Percentiles rank a stretch among this genome's conserved stretches.
These are phyloP conservation scores for Microctonus aethiopoides DNA, from an alignment of 2,888 invertebrate species.

Conservation along the genomic window DNA sequence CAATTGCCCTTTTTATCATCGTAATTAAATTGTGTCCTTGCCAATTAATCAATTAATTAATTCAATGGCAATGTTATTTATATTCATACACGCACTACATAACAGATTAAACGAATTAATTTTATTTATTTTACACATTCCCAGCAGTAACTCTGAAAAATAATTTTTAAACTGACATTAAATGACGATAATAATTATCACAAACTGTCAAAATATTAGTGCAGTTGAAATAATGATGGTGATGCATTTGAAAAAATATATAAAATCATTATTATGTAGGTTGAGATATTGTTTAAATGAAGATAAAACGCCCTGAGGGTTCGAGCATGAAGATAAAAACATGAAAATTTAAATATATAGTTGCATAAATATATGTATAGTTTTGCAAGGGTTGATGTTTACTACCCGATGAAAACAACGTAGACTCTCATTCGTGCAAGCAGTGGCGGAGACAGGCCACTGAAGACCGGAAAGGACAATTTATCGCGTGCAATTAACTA, in stretches of 20 bases:
- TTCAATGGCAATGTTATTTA: neutral
- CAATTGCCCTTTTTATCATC: neutral
- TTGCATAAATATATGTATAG: neutral
- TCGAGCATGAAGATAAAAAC: neutral
- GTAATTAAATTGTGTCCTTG: neutral
- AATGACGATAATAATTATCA: too few species aligned
- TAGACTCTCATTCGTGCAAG: constrained; percentile 42
- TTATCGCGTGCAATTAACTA: constrained; percentile 55
- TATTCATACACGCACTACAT: neutral
- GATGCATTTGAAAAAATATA: too few species aligned
- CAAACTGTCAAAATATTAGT: too few species aligned
- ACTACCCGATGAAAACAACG: constrained; percentile 37
- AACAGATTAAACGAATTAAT: neutral
- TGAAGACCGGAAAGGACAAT: constrained; percentile 52
- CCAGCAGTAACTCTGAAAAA: too few species aligned
- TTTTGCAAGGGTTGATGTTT: constrained; percentile 17
- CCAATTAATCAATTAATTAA: neutral
- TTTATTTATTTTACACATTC: too few species aligned
- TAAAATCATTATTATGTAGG: too few species aligned
- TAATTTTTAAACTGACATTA: too few species aligned
- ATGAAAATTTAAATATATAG: neutral
- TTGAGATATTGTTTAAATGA: neutral
- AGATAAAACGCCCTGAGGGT: neutral
- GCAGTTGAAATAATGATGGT: too few species aligned
- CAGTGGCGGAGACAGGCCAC: constrained; percentile 39